A percentile compares a stretch with the other conserved stretches of the same genome.
Conservation (phyloP, 2,113 vertebrate species). For the Lasiurus cinereus region DNA sequence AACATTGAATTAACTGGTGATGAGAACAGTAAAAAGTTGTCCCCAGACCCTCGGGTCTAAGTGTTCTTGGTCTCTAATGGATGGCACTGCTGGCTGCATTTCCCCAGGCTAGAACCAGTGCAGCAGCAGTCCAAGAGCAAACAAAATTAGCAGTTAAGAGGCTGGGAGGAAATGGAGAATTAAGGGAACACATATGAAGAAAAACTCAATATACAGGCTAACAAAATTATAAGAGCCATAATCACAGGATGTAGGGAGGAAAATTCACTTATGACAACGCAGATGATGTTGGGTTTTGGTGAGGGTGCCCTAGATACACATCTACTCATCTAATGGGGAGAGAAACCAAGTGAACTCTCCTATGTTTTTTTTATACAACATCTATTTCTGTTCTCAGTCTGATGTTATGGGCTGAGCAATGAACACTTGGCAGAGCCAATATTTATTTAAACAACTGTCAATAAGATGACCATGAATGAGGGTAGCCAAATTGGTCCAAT, state of each 20-base stretch:
- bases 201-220: slow-evolving; percentile 73
- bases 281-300: neutral
- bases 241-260: slow-evolving; percentile 73
- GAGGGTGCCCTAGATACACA: neutral
- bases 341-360: neutral
- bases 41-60: neutral
- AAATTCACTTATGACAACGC: slow-evolving; percentile 74
- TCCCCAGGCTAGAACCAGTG: neutral
- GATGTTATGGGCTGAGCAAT: neutral
- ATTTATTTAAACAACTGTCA: neutral
- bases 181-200: slow-evolving; percentile 60
- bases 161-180: slow-evolving; percentile 68
- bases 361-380: neutral
- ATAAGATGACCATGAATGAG: accelerated
- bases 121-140: slow-evolving; percentile 12
- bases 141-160: slow-evolving; percentile 68
- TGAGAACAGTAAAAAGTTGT: accelerated
- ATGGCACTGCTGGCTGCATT: neutral
- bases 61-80: neutral
- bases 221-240: slow-evolving; percentile 62
- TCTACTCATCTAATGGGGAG: neutral
- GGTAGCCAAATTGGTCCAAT: neutral
- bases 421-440: neutral
- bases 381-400: neutral
- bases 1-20: neutral